Base-by-base conservation (phyloP, 2,797 vertebrate species). In the Aulostomus chinensis region DNA sequence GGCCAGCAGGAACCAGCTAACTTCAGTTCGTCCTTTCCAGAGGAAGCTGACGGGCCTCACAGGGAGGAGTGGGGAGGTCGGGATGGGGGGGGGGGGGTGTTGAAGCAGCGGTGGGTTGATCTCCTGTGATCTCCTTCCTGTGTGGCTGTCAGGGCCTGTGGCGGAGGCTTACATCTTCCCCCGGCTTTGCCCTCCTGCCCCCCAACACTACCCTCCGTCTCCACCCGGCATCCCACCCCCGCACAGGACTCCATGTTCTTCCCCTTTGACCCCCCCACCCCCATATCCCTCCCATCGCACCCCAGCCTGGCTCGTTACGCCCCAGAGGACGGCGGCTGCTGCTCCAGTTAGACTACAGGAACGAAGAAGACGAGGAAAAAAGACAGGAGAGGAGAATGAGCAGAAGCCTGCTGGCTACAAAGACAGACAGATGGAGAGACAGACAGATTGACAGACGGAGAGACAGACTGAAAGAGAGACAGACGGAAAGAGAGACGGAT, bases 51-150 rank as follows among this genome's bases (percentile, higher is more conserved):
- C 66, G 56, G 69, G 78, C 74, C 71, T 77, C 78, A 71, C 69
- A 62, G 75, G 64, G 80, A 45, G 63, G 31, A 32, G 39, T 7
- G 36, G 36, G 5, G 24, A 37, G 28, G 46, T 45, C 30, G 21
- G 46, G 42, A 35, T 40, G 9, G 12, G 42, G 4, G 21, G 45
- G 20, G 35, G 6, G 59, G 16, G n/a, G 55, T 6, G 1, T 14
- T 10, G n/a, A 4, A 18, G 31, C 13, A 21, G 15, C 20, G 41
- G 31, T 15, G 69, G 85, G 71, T 57, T 80, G 83, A 73, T 87
- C 83, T 81, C 77, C 76, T 89, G 79, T 89, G 86, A 88, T 87
- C 80, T 88, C 72, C 88, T 89, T 90, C 84, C 87, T 90, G 89
- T 90, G 86, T 89, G 89, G 85, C 85, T 88, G 85, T 86, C 76